A percentile compares a stretch with the other conserved stretches of the same genome.
Conservation (phyloP, 2,888 invertebrate species). For the Ypsolopha sequella region DNA sequence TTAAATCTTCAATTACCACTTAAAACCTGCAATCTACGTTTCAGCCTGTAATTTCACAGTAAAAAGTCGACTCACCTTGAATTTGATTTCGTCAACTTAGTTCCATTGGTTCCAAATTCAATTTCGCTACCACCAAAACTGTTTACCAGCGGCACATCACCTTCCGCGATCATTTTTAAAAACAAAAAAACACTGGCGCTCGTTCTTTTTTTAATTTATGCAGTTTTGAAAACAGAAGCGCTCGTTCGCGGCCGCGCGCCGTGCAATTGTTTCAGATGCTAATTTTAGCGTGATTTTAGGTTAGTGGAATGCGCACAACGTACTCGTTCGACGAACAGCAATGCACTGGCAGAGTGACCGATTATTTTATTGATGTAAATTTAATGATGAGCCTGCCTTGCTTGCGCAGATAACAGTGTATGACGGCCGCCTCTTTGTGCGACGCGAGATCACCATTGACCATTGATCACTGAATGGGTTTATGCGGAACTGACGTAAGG, state of each 20-base stretch:
- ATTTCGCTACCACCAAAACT: slow-evolving; percentile 56
- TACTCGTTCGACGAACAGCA: slow-evolving; percentile 27
- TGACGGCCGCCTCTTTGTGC: slow-evolving; percentile 19
- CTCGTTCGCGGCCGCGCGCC: background rate
- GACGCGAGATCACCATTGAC: slow-evolving; percentile 19
- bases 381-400: slow-evolving; percentile 35
- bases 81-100: slow-evolving; percentile 48
- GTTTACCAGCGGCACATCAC: slow-evolving; percentile 55
- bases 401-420: slow-evolving; percentile 44
- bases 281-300: slow-evolving; percentile 7
- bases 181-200: too few relatives aligned
- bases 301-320: slow-evolving; percentile 13
- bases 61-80: slow-evolving; percentile 43
- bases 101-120: slow-evolving; percentile 50
- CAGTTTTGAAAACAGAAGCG: too few relatives aligned
- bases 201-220: background rate
- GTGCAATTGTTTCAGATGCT: slow-evolving; percentile 3
- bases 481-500: slow-evolving; percentile 20
- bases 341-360: slow-evolving; percentile 38
- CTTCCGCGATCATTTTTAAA: slow-evolving; percentile 44
- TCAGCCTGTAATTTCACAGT: background rate
- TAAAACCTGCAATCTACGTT: too few relatives aligned
- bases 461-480: slow-evolving; percentile 55
- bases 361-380: slow-evolving; percentile 57
- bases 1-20: too few relatives aligned